Conservation (phyloP, 2,797 vertebrate genomes). For the Xyrichtys novacula region DNA sequence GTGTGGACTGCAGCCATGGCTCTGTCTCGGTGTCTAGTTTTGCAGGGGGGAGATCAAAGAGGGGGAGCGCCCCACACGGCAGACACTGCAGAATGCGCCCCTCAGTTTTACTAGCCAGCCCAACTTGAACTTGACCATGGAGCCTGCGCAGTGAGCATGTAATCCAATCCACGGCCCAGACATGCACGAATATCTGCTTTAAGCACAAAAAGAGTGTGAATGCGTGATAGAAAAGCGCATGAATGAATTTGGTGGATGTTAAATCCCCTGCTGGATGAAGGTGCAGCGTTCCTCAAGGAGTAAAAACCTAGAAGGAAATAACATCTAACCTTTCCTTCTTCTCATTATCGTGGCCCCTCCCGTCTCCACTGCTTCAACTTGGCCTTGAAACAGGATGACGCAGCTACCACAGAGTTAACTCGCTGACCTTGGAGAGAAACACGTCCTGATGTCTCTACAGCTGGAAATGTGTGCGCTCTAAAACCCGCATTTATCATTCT, state of each 20-base stretch:
- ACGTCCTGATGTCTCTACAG: slow-evolving; percentile 64
- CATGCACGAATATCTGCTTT: slow-evolving; percentile 40
- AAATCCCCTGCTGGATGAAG: slow-evolving; percentile 1
- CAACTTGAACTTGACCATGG: slow-evolving; percentile 89
- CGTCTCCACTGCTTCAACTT: slow-evolving; percentile 86
- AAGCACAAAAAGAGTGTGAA: slow-evolving; percentile 7
- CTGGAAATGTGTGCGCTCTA: slow-evolving; percentile 47
- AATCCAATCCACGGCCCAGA: slow-evolving; percentile 61
- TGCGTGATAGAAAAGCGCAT: slow-evolving; percentile 1
- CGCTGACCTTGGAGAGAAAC: slow-evolving; percentile 75
- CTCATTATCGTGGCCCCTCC: slow-evolving; percentile 67
- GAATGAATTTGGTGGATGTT: slow-evolving; percentile 20
- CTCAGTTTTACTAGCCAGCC: slow-evolving; percentile 78
- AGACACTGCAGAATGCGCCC: slow-evolving; percentile 77
- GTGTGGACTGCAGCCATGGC: slow-evolving; percentile 29
- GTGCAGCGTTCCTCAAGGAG: slow-evolving; percentile 16
- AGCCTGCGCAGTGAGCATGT: slow-evolving; percentile 71
- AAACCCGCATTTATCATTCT: slow-evolving; percentile 40
- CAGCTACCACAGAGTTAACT: slow-evolving; percentile 68
- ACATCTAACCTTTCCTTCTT: slow-evolving; percentile 35
- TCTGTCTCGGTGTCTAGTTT: slow-evolving; percentile 50
- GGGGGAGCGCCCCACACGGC: slow-evolving; percentile 56
- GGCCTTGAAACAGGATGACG: slow-evolving; percentile 90
- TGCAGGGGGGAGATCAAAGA: slow-evolving; percentile 67
- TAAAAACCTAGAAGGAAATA: slow-evolving; percentile 38